These are phyloP conservation scores for Florisuga fusca DNA, from an alignment of 2,797 vertebrate genomes.

Conservation along the genomic window DNA sequence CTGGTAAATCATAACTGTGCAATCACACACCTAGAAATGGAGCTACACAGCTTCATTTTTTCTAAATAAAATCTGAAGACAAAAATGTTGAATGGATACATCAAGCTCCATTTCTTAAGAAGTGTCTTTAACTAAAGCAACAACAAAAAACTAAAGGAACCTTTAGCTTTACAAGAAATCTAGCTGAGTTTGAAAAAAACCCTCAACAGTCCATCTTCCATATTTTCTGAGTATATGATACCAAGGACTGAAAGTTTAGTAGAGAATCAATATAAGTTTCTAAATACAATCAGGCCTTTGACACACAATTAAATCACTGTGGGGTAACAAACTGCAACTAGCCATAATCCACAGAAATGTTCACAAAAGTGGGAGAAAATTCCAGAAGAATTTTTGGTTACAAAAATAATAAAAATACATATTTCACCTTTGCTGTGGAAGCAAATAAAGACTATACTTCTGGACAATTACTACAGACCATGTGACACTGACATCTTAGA, in stretches of 20 bases:
- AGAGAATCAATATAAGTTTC: not conserved
- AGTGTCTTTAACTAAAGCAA: not conserved
- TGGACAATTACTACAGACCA: not conserved
- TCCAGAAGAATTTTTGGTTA: not conserved
- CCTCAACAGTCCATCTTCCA: not conserved
- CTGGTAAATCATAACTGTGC: not conserved
- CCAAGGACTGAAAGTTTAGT: not conserved
- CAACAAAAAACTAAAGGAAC: not conserved
- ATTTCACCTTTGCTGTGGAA: not conserved
- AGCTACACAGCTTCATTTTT: not conserved
- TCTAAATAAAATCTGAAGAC: not conserved
- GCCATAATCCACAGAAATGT: not conserved
- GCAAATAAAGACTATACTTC: not conserved
- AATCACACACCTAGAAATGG: not conserved
- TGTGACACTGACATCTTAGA: not conserved
- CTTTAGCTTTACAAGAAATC: not conserved
- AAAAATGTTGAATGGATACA: not conserved
- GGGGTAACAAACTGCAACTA: not conserved
- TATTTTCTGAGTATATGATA: not conserved
- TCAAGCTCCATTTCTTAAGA: not conserved
- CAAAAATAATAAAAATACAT: not conserved
- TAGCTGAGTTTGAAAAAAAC: not conserved
- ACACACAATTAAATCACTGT: not conserved
- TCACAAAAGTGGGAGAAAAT: not conserved
- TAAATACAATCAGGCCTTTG: not conserved